Base-by-base conservation (phyloP, 2,113 vertebrate genomes). In the Lonchura striata region DNA sequence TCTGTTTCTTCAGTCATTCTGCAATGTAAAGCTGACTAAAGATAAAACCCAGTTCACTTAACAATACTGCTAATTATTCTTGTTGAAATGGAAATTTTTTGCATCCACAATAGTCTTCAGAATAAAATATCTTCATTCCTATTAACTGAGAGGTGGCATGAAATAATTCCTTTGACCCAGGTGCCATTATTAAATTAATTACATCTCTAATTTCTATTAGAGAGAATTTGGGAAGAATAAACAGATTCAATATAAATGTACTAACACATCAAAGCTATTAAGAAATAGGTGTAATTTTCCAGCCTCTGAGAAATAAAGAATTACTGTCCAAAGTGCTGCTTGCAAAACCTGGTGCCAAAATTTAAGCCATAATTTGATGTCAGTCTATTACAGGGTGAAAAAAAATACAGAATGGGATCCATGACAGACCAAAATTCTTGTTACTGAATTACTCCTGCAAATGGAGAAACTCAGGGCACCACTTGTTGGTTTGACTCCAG, bases 181-280 rank as follows among this genome's bases (percentile, higher is more conserved):
- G 30, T 86, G 77, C 91, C 78, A 57, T 78, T 86, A 94, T 80
- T 82, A 94, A 95, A 95, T 86, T 95, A 95, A 95, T 94, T 87
- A 90, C n/a, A 53, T 13, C 0, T 63, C 13, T 24, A 54, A 61
- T 49, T 86, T 68, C 49, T 74, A 27, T 54, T 63, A 90, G 50
- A 64, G 19, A 11, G 53, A 83, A 52, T 78, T 52, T 23, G 31
- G 4, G 25, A 77, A 82, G 71, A 70, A 82, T 64, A 80, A 95
- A 69, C 41, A 77, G 37, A 11, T 9, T 27, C 42, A 50, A 11
- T 53, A 42, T 37, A 69, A 83, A 66, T 41, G 52, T 10, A 39
- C 39, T 33, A 25, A 16, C 6, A 52, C 56, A 57, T 41, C 35
- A 84, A 81, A 53, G n/a, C 21, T 65, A 47, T 61, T 61, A 5